Evolutionary conservation across 1,140 invertebrate species (phyloP), one percentile per base, ranked within the genome.

Genomic region (Ceratosolen solmsi): DNA sequence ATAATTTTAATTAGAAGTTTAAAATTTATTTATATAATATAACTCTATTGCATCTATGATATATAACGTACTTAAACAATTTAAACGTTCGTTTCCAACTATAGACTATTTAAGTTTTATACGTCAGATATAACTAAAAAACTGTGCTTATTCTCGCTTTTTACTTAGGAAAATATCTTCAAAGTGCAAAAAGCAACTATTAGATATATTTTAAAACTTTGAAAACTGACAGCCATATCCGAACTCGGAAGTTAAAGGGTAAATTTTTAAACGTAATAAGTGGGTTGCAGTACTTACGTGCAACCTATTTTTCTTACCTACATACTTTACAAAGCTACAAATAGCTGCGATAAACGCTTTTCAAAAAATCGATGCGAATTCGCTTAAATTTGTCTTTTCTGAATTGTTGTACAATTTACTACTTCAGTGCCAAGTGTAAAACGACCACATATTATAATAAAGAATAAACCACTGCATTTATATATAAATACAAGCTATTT

Each of bases 261-360:
- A 72, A 72, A 72, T 72, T 72, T 72, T 72, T 46, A 72, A 72
- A 72, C 46, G 25, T 5, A 41, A 72, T 72, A 72, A 72, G 65
- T 70, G 65, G 65, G 49, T 49, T 36, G 2, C 41, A 7, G 20
- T 30, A 56, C 30, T n/a, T 27, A 20, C 72, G 72, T 56, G 49
- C 72, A 20, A 74, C 25, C 72, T 54, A 74, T 72, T 49, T 27
- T 49, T 72, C 41, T 27, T 27, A 30, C 41, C 9, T 49, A 51
- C 41, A 46, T 72, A 30, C 25, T 72, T 72, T 17, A 46, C 13
- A 51, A 30, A 25, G 70, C 25, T 72, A 15, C 38, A 51, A 70
- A 70, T 41, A 70, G 70, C 33, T 70, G 30, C 65, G 65, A 72
- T 51, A 72, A 72, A 41, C 41, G 41, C 33, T 72, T 72, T 30